phyloP scores from a whole-genome alignment of 2,113 vertebrate genomes.

The Pseudorhombus dupliciocellatus region DNA sequence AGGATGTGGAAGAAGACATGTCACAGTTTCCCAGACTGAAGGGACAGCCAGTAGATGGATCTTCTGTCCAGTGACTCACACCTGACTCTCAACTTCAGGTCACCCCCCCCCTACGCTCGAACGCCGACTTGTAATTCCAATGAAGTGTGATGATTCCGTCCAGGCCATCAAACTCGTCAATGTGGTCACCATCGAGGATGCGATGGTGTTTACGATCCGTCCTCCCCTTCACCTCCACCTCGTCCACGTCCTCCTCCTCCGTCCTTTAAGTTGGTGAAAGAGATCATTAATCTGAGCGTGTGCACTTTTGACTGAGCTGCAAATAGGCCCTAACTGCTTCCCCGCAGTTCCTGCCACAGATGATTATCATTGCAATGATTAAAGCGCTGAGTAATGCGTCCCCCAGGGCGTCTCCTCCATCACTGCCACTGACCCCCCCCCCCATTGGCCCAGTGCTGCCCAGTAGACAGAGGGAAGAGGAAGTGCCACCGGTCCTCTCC shows the following conservation, averaged over 20 bases:
- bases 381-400: constrained; percentile 69
- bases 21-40: not conserved
- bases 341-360: constrained; percentile 70
- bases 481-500: constrained; percentile 40
- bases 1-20: too few relatives aligned
- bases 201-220: constrained; percentile 24
- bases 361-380: constrained; percentile 70
- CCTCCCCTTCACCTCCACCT: constrained; percentile 20
- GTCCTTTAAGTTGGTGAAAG: constrained; percentile 6
- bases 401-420: constrained; percentile 64
- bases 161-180: not conserved
- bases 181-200: constrained; percentile 36
- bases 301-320: constrained; percentile 59
- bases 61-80: not conserved
- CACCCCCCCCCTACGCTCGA: not conserved
- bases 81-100: too few relatives aligned
- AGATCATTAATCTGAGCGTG: constrained; percentile 57
- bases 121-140: not conserved
- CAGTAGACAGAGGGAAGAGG: constrained; percentile 35
- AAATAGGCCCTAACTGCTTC: constrained; percentile 71
- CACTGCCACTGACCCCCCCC: constrained; percentile 66
- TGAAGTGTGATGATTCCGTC: not conserved
- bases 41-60: too few relatives aligned
- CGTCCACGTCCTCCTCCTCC: constrained; percentile 9
- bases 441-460: constrained; percentile 52